phyloP scores from a whole-genome alignment of 2,113 vertebrate genomes.

The Ptilorrhoa leucosticta region DNA sequence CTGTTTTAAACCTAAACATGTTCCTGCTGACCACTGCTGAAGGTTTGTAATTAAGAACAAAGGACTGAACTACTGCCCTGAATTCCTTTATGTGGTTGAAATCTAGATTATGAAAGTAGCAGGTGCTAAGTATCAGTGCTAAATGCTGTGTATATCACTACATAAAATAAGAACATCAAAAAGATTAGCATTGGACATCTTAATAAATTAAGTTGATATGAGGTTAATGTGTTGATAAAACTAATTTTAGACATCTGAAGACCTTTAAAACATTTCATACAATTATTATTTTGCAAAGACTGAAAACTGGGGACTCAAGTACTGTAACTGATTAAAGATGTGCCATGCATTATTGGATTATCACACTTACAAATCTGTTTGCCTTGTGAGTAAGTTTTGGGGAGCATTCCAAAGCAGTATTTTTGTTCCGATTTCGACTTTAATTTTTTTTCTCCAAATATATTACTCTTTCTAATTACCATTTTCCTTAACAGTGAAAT shows the following conservation, averaged over 20 bases:
- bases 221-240: constrained; percentile 81
- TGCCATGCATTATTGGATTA: constrained; percentile 80
- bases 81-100: constrained; percentile 81
- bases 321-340: constrained; percentile 80
- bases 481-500: constrained; percentile 75
- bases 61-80: constrained; percentile 80
- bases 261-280: constrained; percentile 83
- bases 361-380: constrained; percentile 74
- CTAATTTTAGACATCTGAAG: constrained; percentile 83
- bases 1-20: constrained; percentile 79
- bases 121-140: constrained; percentile 85
- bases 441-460: constrained; percentile 28
- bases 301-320: constrained; percentile 77
- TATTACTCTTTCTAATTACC: constrained; percentile 73
- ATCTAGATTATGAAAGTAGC: constrained; percentile 80
- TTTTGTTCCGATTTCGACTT: constrained; percentile 72
- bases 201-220: constrained; percentile 84
- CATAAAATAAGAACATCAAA: constrained; percentile 77
- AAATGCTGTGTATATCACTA: constrained; percentile 85
- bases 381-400: constrained; percentile 75
- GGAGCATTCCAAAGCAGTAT: constrained; percentile 80
- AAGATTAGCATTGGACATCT: constrained; percentile 82
- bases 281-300: constrained; percentile 81
- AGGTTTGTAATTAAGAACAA: constrained; percentile 83
- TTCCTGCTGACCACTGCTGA: constrained; percentile 78